Conservation (phyloP, 2,888 invertebrate species). For the Himalopsyche kuldschensis region DNA sequence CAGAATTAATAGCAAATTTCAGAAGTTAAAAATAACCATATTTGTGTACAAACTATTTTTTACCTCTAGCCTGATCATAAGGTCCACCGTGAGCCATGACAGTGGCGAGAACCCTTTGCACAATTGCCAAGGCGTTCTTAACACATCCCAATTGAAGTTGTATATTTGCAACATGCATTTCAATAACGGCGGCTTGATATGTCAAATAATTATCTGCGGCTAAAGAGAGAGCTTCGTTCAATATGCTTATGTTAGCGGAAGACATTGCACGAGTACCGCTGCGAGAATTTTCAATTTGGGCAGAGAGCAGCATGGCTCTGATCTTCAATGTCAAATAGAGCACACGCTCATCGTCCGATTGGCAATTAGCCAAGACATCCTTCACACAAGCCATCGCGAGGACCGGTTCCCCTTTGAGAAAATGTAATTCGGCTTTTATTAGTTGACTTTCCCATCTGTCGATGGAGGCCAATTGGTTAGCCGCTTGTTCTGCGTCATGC, state of each 20-base stretch:
- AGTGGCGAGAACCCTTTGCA: slow-evolving; percentile 69
- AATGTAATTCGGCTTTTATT: slow-evolving; percentile 59
- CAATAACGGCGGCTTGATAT: slow-evolving; percentile 72
- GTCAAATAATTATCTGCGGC: slow-evolving; percentile 76
- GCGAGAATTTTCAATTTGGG: slow-evolving; percentile 67
- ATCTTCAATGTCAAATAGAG: slow-evolving; percentile 62
- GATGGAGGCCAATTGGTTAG: slow-evolving; percentile 67
- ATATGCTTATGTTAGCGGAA: slow-evolving; percentile 57
- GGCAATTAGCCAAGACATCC: slow-evolving; percentile 58
- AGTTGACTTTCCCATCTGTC: slow-evolving; percentile 70
- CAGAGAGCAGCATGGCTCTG: slow-evolving; percentile 69
- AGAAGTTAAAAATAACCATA: no score
- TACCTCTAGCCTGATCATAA: slow-evolving; percentile 77
- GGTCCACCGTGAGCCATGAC: slow-evolving; percentile 80
- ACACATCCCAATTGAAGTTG: slow-evolving; percentile 76
- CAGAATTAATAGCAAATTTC: no score
- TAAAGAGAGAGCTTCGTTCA: slow-evolving; percentile 73
- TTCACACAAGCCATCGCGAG: slow-evolving; percentile 55
- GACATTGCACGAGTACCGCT: slow-evolving; percentile 58
- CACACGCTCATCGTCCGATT: slow-evolving; percentile 57
- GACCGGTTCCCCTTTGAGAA: slow-evolving; percentile 57
- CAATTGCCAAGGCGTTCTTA: slow-evolving; percentile 71
- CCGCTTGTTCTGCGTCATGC: slow-evolving; percentile 70
- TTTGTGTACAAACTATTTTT: neutral
- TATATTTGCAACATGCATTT: slow-evolving; percentile 79